Percentiles rank a stretch among this genome's conserved stretches.
These are phyloP conservation scores for Platycheirus albimanus DNA, from an alignment of 2,888 invertebrate genomes.

Conservation along the genomic window DNA sequence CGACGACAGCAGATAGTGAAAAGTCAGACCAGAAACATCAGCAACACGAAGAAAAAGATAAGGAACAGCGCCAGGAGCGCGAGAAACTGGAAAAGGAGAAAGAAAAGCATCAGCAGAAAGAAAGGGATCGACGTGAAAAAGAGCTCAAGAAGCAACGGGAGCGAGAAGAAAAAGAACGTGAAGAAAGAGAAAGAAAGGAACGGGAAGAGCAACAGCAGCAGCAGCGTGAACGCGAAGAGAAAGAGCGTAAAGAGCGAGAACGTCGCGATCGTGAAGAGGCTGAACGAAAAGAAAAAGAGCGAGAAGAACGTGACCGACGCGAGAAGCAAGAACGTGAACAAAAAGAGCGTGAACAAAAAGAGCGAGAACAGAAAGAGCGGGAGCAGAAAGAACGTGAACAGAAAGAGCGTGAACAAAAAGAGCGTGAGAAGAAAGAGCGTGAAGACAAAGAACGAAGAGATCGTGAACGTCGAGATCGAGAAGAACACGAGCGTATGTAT, in stretches of 20 bases:
- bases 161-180: constrained; percentile 74
- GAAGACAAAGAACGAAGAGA: constrained; percentile 76
- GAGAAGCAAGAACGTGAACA: constrained; percentile 78
- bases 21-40: constrained; percentile 74
- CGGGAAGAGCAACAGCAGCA: constrained; percentile 74
- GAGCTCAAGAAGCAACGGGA: constrained; percentile 78
- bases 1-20: constrained; percentile 70
- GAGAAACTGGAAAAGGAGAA: constrained; percentile 77
- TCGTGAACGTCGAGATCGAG: constrained; percentile 77
- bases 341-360: constrained; percentile 77
- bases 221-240: constrained; percentile 74
- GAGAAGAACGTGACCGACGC: constrained; percentile 76
- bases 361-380: constrained; percentile 77
- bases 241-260: constrained; percentile 77
- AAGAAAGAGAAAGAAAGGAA: constrained; percentile 76
- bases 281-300: constrained; percentile 78
- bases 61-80: constrained; percentile 76
- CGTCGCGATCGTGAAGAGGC: constrained; percentile 78
- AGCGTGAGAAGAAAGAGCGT: constrained; percentile 78
- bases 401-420: constrained; percentile 76
- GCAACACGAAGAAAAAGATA: constrained; percentile 73
- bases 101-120: constrained; percentile 75
- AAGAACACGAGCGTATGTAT: constrained; percentile 77
- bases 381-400: constrained; percentile 78
- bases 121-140: constrained; percentile 78